These are phyloP conservation scores for Sarotherodon lohbergeri DNA, from an alignment of 2,113 vertebrate genomes.

Conservation along the genomic window DNA sequence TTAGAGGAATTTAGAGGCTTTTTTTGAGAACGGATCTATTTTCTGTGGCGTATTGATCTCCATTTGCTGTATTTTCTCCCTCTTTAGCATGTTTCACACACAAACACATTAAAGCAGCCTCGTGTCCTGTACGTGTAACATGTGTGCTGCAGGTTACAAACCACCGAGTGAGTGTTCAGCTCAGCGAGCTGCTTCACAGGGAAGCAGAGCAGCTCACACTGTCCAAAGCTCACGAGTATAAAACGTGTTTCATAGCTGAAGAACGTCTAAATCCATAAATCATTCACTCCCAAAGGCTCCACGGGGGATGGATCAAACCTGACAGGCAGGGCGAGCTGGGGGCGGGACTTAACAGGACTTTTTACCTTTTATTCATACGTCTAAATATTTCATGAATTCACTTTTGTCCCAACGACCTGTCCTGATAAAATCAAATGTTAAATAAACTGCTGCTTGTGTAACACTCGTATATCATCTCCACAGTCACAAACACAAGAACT, in stretches of 20 bases:
- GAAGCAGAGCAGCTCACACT: not conserved
- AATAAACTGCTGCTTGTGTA: not conserved
- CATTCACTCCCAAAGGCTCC: not conserved
- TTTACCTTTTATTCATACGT: not conserved
- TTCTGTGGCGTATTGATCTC: not conserved
- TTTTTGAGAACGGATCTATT: not conserved
- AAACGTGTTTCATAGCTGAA: not conserved
- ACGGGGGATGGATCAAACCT: fast-evolving
- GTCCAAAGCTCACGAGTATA: fast-evolving
- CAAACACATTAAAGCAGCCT: not conserved
- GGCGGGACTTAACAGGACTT: fast-evolving
- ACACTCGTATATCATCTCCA: fast-evolving
- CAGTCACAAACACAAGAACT: not conserved
- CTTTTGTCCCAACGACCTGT: not conserved
- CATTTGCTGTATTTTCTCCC: not conserved
- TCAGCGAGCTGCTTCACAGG: not conserved
- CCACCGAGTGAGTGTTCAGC: not conserved
- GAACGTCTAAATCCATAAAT: not conserved
- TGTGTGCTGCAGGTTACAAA: not conserved
- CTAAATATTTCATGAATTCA: fast-evolving
- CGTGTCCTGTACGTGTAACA: not conserved
- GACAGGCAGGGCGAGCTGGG: not conserved
- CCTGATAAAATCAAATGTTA: not conserved
- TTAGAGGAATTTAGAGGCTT: not conserved
- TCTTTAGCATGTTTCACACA: not conserved